Evolutionary conservation across 2,113 vertebrate species (phyloP).

Genomic region (Amphilophus citrinellus): DNA sequence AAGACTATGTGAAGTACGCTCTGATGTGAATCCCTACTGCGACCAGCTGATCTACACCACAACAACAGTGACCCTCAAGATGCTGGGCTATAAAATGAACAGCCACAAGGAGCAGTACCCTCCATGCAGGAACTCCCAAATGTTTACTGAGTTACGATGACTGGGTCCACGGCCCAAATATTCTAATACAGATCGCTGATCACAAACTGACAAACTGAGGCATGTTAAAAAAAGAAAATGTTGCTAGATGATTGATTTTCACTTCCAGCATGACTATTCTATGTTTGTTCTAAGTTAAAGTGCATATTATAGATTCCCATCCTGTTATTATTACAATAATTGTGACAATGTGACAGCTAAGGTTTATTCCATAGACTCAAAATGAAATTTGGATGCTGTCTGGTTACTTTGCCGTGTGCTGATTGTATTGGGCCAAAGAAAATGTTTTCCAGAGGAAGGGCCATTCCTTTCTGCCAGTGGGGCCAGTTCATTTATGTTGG

Average conservation of each 20-base stretch:
- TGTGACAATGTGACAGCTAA: background rate
- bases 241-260: no score
- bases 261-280: background rate
- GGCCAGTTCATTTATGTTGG: no score
- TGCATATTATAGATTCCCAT: background rate
- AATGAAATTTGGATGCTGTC: background rate
- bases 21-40: no score
- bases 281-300: background rate
- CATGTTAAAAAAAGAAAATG: background rate
- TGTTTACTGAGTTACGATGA: background rate
- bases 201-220: background rate
- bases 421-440: no score
- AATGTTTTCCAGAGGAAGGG: no score
- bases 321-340: background rate
- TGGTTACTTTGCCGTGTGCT: no score
- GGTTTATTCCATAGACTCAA: background rate
- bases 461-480: no score
- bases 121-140: background rate
- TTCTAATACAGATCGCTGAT: background rate
- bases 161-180: background rate
- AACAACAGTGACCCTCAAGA: no score
- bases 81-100: no score
- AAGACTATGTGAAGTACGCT: no score
- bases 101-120: no score
- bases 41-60: no score